Evolutionary conservation across 2,797 vertebrate genomes (phyloP), one percentile per base, ranked within the genome.

Genomic region (Lindbergichthys nudifrons): DNA sequence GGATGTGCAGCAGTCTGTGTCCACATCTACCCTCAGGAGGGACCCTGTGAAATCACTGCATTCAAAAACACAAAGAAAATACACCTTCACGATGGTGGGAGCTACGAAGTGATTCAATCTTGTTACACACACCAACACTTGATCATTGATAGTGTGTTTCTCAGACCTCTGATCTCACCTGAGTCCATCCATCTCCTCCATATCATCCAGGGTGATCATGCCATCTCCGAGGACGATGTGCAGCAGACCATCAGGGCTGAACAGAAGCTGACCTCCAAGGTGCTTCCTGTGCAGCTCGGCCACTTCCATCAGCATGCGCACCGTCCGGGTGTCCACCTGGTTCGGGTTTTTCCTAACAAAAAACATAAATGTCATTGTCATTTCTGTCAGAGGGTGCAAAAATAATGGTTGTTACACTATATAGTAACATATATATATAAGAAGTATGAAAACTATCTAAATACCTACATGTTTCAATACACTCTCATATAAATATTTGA

Each of bases 111-210:
- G 9, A 78, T 69, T 69, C 46, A 73, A 57, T 61, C 4, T 59
- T 76, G 41, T 41, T 39, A 11, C n/a, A 65, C 3, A 61, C 19
- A 58, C 23, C 13, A 70, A 48, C n/a, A 59, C 4, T 26, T 1
- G 3, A 54, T 62, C n/a, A 30, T 51, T 30, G 52, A 21, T 39
- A 53, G 18, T 21, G 18, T 3, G 4, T 79, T 43, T 41, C 43
- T 67, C 61, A 80, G 73, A 78, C 39, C 4, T 70, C 56, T n/a
- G 52, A 61, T 57, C 94, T 92, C 95, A 99, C 98, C 98, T 99
- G 83, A 99, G 94, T 54, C 98, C 98, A 26, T 99, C 98, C 98
- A 99, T 99, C 88, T 99, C 98, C 82, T 99, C 98, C 98, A 99
- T 99, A 83, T 99, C 97, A 43, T 99, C 98, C 82, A 99, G 89